Evolutionary conservation across 2,888 invertebrate genomes (phyloP), one percentile per base, ranked within the genome.

Genomic region (Phlogophora meticulosa): DNA sequence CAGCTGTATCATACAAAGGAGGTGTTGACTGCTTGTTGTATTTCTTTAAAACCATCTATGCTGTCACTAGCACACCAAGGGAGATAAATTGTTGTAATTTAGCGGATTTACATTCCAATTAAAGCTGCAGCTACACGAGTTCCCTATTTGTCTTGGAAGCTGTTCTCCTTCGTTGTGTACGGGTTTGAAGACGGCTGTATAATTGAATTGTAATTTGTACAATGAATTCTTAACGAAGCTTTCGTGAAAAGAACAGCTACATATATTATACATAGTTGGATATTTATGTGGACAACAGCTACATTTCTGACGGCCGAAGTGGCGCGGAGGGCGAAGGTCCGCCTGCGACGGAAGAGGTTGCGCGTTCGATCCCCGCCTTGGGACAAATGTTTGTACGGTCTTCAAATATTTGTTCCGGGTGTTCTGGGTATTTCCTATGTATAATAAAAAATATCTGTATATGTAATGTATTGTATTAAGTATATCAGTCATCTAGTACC

Each of bases 31-130:
- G 76, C 65, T 77, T 73, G 81, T 80, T 56, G 63, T 78, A 76
- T 82, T 85, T 87, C 80, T 84, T 85, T 83, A 78, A 71, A 56
- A 64, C 60, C 77, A 72, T 85, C 82, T 72, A 69, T 74, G 63
- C 70, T 78, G 72, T 72, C 64, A 58, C 49, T 52, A 73, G 61
- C 68, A 77, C 49, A 62, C 45, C 42, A 24, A n/a, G n/a, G 53
- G 52, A 75, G 77, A 80, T 74, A 83, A 63, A 81, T 72, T 66
- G 72, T 69, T 76, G 70, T 60, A 66, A 67, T 68, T 77, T 64
- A 75, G 56, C 67, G 67, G 70, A 77, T 80, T 69, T 76, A 56
- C 17, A 66, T 80, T 66, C 42, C 66, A 71, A 80, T 80, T 62
- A 49, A 63, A 62, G 57, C 56, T 59, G 43, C 48, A 46, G 32